Percentiles rank a stretch among this genome's conserved stretches.
Evolutionary conservation across 2,113 vertebrate species (phyloP).

Genomic region (Tinamus guttatus): DNA sequence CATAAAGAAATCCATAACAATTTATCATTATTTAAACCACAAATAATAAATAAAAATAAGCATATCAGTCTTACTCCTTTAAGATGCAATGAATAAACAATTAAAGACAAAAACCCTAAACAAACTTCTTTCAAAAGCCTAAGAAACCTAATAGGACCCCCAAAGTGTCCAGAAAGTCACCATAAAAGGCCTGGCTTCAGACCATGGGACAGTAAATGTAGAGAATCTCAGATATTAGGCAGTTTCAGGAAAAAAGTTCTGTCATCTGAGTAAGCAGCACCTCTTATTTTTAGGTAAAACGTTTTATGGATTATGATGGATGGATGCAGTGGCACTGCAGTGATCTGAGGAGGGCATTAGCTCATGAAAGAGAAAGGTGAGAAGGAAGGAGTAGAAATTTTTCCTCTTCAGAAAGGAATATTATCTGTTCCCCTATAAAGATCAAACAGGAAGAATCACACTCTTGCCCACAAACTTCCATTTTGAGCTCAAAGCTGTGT

Average conservation of each 20-base stretch:
- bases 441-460: accelerated
- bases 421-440: background rate
- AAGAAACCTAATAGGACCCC: background rate
- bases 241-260: background rate
- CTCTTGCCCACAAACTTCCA: background rate
- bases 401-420: background rate
- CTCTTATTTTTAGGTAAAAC: background rate
- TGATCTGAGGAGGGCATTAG: background rate
- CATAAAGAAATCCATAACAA: background rate
- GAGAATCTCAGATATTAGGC: background rate
- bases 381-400: background rate
- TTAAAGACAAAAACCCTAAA: background rate
- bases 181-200: background rate
- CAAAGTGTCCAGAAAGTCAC: background rate
- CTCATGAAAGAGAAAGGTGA: background rate
- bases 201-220: background rate
- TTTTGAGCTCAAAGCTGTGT: background rate
- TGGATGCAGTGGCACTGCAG: background rate
- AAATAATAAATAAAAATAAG: background rate
- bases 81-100: background rate
- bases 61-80: background rate
- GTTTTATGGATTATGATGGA: background rate
- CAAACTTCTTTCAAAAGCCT: background rate
- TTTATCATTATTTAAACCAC: background rate
- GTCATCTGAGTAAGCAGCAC: background rate